phyloP scores from a whole-genome alignment of 2,797 vertebrate species.

The Mormyrus proboscirostris region DNA sequence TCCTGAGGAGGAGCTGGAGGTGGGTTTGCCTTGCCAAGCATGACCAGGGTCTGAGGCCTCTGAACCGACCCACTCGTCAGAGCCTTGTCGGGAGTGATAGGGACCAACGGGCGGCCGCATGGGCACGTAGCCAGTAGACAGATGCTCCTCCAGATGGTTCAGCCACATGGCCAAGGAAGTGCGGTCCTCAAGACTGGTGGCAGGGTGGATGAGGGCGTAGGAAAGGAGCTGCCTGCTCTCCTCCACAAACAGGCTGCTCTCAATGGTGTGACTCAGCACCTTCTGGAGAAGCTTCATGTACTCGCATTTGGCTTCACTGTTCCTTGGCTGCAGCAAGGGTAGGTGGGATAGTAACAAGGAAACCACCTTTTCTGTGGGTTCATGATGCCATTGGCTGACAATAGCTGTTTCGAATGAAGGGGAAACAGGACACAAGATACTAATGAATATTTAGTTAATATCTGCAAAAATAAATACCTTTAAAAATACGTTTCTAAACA shows the following conservation, averaged over 20 bases:
- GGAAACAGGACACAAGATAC: background rate
- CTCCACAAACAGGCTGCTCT: slow-evolving; percentile 90
- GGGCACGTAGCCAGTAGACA: slow-evolving; percentile 68
- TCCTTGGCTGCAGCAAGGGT: slow-evolving; percentile 86
- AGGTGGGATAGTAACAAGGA: slow-evolving; percentile 85
- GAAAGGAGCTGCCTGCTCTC: slow-evolving; percentile 91
- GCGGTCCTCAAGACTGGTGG: slow-evolving; percentile 90
- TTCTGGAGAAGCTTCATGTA: slow-evolving; percentile 94
- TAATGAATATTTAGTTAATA: background rate
- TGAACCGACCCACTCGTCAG: slow-evolving; percentile 78
- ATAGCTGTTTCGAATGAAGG: slow-evolving; percentile 57
- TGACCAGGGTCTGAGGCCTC: slow-evolving; percentile 70
- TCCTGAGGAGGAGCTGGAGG: slow-evolving; percentile 59
- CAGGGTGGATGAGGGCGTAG: slow-evolving; percentile 94
- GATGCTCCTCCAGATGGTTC: slow-evolving; percentile 86
- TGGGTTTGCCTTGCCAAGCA: slow-evolving; percentile 76
- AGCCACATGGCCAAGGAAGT: slow-evolving; percentile 89
- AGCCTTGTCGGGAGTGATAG: slow-evolving; percentile 77
- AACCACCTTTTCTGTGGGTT: slow-evolving; percentile 85
- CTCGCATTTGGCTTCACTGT: slow-evolving; percentile 86
- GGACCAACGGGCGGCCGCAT: slow-evolving; percentile 59
- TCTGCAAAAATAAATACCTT: background rate
- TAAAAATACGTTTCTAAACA: background rate
- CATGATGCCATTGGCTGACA: slow-evolving; percentile 90
- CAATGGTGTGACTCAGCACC: slow-evolving; percentile 86